A percentile compares a stretch with the other conserved stretches of the same genome.
These are phyloP conservation scores for Apeltes quadracus DNA, from an alignment of 2,113 vertebrate species.

Conservation along the genomic window DNA sequence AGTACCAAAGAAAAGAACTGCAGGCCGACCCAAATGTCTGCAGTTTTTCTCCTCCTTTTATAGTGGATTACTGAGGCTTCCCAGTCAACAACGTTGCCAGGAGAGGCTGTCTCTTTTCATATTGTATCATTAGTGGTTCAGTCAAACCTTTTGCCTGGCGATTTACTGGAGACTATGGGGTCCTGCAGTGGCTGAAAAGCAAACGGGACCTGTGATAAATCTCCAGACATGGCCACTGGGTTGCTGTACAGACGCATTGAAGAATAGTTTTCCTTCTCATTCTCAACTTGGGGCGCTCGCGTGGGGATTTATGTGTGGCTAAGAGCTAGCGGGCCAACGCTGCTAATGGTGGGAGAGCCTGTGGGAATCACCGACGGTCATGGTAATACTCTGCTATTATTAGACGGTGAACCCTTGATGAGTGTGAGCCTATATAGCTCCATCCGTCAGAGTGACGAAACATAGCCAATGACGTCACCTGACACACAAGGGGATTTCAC, in stretches of 20 bases:
- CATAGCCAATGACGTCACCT: conserved; percentile 38
- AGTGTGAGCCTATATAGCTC: conserved; percentile 44
- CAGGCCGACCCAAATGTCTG: conserved; percentile 19
- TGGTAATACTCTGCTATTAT: conserved; percentile 70
- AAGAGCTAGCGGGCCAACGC: conserved; percentile 53
- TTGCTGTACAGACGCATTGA: conserved; percentile 33
- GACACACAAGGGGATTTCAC: conserved; percentile 57
- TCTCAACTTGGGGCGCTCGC: conserved; percentile 22
- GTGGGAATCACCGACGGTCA: conserved; percentile 59
- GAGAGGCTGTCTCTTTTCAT: conserved; percentile 32
- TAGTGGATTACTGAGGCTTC: conserved; percentile 24
- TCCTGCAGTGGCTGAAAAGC: conserved; percentile 43
- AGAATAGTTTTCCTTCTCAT: conserved; percentile 47
- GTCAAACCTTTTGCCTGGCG: conserved; percentile 43
- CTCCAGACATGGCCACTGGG: conserved; percentile 25
- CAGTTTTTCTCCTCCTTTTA: conserved; percentile 21
- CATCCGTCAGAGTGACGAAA: conserved; percentile 54
- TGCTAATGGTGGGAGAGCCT: conserved; percentile 50
- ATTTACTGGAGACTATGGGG: conserved; percentile 43
- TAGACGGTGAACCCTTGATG: conserved; percentile 65
- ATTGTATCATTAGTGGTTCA: conserved; percentile 44
- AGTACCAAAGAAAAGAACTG: conserved; percentile 31
- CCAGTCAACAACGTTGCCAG: conserved; percentile 31
- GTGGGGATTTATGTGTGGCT: conserved; percentile 63
- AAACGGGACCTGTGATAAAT: conserved; percentile 42